These are phyloP conservation scores for Pseudanteris insignis DNA, from an alignment of 2,888 invertebrate genomes.

Conservation along the genomic window DNA sequence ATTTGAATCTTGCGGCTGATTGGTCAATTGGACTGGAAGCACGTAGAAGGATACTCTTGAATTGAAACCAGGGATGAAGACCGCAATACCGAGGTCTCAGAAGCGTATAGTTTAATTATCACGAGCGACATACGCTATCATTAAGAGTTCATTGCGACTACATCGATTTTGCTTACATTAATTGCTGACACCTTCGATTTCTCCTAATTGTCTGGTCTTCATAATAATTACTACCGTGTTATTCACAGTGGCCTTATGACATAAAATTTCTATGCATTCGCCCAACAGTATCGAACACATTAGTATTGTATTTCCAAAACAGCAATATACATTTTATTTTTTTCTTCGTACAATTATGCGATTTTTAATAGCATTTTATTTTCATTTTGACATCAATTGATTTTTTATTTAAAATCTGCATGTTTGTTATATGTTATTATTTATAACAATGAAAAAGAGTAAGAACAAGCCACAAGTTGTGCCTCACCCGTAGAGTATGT, in stretches of 20 bases:
- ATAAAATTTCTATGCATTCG: slow-evolving; percentile 10
- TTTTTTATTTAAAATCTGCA: no score
- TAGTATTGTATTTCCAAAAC: slow-evolving; percentile 13
- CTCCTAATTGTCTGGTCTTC: slow-evolving; percentile 36
- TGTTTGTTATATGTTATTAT: slow-evolving; percentile 23
- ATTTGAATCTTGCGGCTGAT: slow-evolving; percentile 63
- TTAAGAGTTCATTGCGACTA: slow-evolving; percentile 48
- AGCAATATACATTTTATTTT: no score
- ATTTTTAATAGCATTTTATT: no score
- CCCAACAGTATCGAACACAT: slow-evolving; percentile 12
- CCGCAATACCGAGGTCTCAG: slow-evolving; percentile 49
- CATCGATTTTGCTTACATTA: slow-evolving; percentile 59
- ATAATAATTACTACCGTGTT: slow-evolving; percentile 37
- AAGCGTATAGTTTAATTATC: slow-evolving; percentile 66
- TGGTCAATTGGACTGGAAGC: slow-evolving; percentile 66
- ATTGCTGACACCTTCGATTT: slow-evolving; percentile 60
- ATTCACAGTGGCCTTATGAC: slow-evolving; percentile 9
- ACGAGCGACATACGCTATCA: slow-evolving; percentile 50
- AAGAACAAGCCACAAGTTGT: slow-evolving; percentile 66
- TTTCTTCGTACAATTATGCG: no score
- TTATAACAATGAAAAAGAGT: slow-evolving; percentile 45
- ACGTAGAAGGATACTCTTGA: slow-evolving; percentile 60
- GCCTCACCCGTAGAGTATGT: slow-evolving; percentile 67
- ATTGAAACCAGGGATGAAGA: slow-evolving; percentile 43
- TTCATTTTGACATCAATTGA: no score